Evolutionary conservation across 2,888 invertebrate species (phyloP), one percentile per base, ranked within the genome.

Genomic region (Cerastis leucographa): DNA sequence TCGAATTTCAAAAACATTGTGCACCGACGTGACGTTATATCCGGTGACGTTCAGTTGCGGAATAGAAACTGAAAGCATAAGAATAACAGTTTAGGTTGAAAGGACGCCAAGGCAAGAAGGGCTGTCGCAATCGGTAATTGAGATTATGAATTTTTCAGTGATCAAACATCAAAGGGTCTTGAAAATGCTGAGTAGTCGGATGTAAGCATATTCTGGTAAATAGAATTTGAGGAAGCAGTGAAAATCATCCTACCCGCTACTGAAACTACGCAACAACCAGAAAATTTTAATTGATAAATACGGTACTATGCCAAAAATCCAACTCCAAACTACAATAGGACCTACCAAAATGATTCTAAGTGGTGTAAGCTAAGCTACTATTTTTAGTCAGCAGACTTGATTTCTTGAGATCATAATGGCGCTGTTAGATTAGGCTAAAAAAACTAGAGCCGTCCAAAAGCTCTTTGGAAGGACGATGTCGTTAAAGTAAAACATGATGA

Each of bases 1-100:
- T 96, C 95, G 91, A 91, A 95, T 96, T 96, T 95, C 96, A 95
- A 95, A 95, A 96, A 96, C 96, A 96, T 91, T 90, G 89, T 88
- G 90, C 88, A 91, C 94, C 94, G 95, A 94, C 95, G 94, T 95
- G 95, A 95, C 95, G 95, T 91, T 92, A 93, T 94, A 95, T 96
- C 96, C 96, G 95, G 95, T 95, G 95, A 94, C 95, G 93, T 92
- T 91, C 92, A 91, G 90, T 85, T 86, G 76, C 79, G 79, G 77
- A 86, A 83, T 85, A 79, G 84, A 84, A 83, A 61, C 51, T 86
- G 86, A 64, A 86, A 84, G 64, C 71, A 12, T 86, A 80, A 80
- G 85, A 79, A 85, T 80, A 86, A 84, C 84, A 77, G 73, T 85
- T 76, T 74, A 71, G 56, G 49, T 85, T 85, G 76, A 81, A 83